Evolutionary conservation across 2,888 invertebrate species (phyloP).

Genomic region (Eristalis pertinax): DNA sequence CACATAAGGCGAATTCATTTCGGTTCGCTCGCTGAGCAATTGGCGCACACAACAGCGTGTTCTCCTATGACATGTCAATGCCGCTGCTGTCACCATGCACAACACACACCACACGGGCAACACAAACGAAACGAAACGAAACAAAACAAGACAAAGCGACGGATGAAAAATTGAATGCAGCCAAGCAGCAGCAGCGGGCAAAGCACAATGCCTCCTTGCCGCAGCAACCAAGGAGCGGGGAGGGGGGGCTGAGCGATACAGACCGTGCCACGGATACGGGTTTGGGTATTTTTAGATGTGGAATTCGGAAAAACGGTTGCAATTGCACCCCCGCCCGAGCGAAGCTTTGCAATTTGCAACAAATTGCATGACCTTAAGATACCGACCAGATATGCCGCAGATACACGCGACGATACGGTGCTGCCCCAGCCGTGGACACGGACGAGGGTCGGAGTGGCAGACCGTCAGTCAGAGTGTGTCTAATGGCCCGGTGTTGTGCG

Average conservation of each 20-base stretch:
- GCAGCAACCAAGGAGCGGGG: neutral
- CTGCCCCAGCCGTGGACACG: no score
- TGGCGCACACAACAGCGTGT: conserved; percentile 55
- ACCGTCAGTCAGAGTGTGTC: neutral
- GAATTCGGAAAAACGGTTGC: conserved; percentile 60
- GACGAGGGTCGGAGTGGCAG: no score
- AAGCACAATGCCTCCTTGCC: neutral
- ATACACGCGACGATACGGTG: neutral
- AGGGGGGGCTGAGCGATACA: neutral
- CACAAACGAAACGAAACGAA: neutral
- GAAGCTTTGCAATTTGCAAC: conserved; percentile 21
- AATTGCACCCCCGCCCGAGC: conserved; percentile 12
- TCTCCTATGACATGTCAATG: conserved; percentile 68
- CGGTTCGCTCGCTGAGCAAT: conserved; percentile 46
- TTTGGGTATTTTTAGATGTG: conserved; percentile 59
- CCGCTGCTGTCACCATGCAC: conserved; percentile 16
- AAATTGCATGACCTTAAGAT: conserved; percentile 60
- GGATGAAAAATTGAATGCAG: neutral
- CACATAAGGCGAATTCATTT: conserved; percentile 51
- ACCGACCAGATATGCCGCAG: neutral
- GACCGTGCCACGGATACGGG: neutral
- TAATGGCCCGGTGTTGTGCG: neutral
- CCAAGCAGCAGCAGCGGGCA: neutral
- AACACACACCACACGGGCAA: neutral
- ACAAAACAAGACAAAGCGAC: conserved; percentile 3